These are phyloP conservation scores for Gastracanthus pulcherrimus DNA, from an alignment of 2,888 invertebrate species.

Conservation along the genomic window DNA sequence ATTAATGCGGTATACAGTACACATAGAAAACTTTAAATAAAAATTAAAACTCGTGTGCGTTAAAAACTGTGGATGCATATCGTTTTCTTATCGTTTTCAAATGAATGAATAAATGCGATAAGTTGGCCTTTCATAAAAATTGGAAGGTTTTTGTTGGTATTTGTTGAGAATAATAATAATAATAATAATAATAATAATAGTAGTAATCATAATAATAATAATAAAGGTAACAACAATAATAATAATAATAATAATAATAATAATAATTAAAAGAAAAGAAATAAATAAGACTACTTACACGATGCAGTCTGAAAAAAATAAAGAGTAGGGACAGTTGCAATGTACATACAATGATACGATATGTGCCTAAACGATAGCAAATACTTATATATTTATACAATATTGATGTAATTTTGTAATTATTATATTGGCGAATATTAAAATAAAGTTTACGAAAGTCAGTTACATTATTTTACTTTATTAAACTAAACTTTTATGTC, in stretches of 20 bases:
- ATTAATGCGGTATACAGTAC: constrained; percentile 6
- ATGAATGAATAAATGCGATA: constrained; percentile 8
- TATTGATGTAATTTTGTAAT: constrained; percentile 71
- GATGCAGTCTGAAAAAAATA: constrained; percentile 32
- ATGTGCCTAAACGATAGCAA: constrained; percentile 68
- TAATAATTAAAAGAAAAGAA: neutral
- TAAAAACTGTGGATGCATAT: constrained; percentile 25
- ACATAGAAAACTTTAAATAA: constrained; percentile 12
- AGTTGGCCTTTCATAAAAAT: neutral
- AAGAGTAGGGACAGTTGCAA: constrained; percentile 61
- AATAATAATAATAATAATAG: neutral
- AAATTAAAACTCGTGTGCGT: constrained; percentile 5
- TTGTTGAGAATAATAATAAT: constrained; percentile 25
- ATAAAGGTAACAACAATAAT: neutral
- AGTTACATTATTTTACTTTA: neutral
- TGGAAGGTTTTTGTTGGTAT: constrained; percentile 38
- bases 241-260: neutral
- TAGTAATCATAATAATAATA: neutral
- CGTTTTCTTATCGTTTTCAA: constrained; percentile 40
- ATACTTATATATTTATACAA: constrained; percentile 69
- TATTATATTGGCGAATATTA: constrained; percentile 59
- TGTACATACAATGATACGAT: constrained; percentile 66
- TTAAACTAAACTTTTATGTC: too few relatives aligned
- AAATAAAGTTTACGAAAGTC: constrained; percentile 50
- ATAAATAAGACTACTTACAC: constrained; percentile 26